These are phyloP conservation scores for Melanostoma scalare DNA, from an alignment of 2,888 invertebrate genomes.

Conservation along the genomic window DNA sequence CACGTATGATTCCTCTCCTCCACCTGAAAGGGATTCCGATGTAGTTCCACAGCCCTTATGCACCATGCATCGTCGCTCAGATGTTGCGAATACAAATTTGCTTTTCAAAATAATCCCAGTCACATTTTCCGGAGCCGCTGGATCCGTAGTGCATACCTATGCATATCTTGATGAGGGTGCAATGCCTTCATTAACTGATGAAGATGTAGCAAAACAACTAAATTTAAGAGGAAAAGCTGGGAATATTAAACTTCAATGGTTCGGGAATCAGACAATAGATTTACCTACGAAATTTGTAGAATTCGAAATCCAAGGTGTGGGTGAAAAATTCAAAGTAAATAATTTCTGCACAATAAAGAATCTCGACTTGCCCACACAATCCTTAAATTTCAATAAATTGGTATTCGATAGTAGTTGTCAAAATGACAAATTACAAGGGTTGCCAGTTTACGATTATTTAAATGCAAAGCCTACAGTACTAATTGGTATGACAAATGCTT, in stretches of 20 bases:
- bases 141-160: too few species aligned
- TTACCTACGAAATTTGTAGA: constrained; percentile 2
- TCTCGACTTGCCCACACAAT: constrained; percentile 4
- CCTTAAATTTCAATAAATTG: background rate
- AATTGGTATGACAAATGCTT: constrained; percentile 32
- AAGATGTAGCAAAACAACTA: constrained; percentile 4
- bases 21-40: too few species aligned
- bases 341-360: background rate
- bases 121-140: background rate
- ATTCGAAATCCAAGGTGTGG: constrained; percentile 2
- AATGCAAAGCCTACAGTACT: constrained; percentile 3
- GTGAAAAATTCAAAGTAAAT: background rate
- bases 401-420: too few species aligned
- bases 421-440: background rate
- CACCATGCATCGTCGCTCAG: constrained; percentile 8
- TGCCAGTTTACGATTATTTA: background rate
- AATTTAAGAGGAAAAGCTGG: background rate
- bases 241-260: background rate
- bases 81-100: constrained; percentile 7
- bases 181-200: constrained; percentile 12
- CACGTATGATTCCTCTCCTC: too few species aligned
- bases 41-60: constrained; percentile 4
- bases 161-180: too few species aligned
- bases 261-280: background rate
- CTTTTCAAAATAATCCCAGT: constrained; percentile 1